These are phyloP conservation scores for Corythornis madagascariensis DNA, from an alignment of 2,113 vertebrate genomes.

Conservation along the genomic window DNA sequence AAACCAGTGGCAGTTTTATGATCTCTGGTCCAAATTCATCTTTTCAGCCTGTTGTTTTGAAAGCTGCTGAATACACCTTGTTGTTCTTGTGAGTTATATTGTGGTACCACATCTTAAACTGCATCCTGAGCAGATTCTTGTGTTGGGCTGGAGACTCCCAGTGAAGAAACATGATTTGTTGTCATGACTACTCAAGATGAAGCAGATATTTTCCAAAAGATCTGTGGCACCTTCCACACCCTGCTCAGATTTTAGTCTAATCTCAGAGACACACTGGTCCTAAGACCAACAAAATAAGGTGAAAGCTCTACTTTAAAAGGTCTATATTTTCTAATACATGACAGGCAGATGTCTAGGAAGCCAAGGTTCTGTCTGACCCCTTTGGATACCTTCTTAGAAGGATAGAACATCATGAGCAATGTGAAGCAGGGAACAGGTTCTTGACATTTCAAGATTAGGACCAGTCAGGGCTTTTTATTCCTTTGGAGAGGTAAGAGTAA, in stretches of 20 bases:
- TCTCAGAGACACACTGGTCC: rapidly evolving
- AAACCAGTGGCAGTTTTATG: background rate
- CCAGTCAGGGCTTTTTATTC: background rate
- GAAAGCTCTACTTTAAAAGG: background rate
- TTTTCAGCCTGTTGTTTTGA: background rate
- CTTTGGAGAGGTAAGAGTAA: background rate
- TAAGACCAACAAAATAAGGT: background rate
- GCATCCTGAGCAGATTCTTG: background rate
- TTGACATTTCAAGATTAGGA: background rate
- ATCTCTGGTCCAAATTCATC: background rate
- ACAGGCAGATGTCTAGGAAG: rapidly evolving
- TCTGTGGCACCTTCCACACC: background rate
- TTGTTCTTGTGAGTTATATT: background rate
- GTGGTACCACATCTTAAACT: background rate
- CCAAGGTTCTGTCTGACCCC: background rate
- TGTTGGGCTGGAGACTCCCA: background rate
- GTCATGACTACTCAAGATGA: background rate
- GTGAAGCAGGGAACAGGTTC: background rate
- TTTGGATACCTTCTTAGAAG: background rate
- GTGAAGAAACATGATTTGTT: background rate
- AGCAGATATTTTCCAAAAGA: background rate
- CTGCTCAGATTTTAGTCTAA: background rate
- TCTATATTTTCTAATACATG: background rate
- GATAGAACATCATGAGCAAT: background rate
- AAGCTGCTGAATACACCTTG: background rate